Conservation (phyloP, 2,113 vertebrate species). For the Spea multiplicata region DNA sequence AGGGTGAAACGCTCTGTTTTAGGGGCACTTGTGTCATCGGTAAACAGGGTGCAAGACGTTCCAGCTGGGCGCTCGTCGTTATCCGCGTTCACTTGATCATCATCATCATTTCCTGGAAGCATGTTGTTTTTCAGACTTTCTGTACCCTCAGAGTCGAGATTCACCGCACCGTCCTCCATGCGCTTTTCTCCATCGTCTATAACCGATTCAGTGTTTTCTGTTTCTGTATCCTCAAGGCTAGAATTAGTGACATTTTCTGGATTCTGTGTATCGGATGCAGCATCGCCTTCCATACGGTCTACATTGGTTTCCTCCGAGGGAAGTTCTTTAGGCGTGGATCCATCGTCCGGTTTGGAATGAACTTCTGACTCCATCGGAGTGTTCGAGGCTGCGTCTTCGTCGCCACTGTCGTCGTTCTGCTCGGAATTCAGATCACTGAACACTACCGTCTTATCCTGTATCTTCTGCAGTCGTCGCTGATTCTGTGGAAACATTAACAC, state of each 20-base stretch:
- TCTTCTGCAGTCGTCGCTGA: slow-evolving; percentile 83
- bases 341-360: not conserved
- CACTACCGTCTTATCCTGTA: slow-evolving; percentile 68
- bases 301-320: not conserved
- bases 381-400: slow-evolving; percentile 40
- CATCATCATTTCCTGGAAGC: not conserved
- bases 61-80: not conserved
- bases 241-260: not conserved
- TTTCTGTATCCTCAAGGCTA: not conserved
- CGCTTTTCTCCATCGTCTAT: not conserved
- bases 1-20: not conserved
- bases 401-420: slow-evolving; percentile 38
- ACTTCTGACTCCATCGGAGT: not conserved
- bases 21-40: not conserved
- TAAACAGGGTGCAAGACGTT: not conserved
- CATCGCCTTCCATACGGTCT: not conserved
- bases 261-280: not conserved
- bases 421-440: slow-evolving; percentile 46
- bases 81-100: not conserved
- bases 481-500: slow-evolving; percentile 63
- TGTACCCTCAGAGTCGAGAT: not conserved
- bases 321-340: not conserved
- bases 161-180: not conserved
- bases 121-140: not conserved
- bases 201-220: not conserved